Evolutionary conservation across 1,140 invertebrate species (phyloP).

Genomic region (Euborellia annulipes): DNA sequence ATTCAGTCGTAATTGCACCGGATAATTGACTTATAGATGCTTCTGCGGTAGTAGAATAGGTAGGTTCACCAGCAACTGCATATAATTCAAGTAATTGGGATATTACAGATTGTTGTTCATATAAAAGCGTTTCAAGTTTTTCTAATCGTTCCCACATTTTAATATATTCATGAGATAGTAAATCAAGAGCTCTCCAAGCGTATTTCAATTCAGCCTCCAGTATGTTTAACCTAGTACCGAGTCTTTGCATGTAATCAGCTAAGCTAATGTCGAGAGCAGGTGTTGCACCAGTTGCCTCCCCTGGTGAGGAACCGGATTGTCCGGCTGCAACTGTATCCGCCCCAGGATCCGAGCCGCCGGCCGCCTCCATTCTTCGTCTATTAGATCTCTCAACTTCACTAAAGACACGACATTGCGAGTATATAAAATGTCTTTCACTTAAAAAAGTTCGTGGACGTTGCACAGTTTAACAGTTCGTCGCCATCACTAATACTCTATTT

Average conservation of each 20-base stretch:
- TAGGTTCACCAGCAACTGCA: slow-evolving; percentile 16
- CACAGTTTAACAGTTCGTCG: too few species aligned
- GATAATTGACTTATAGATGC: slow-evolving; percentile 9
- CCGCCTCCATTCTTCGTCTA: too few species aligned
- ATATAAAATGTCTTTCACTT: too few species aligned
- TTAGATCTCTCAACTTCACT: too few species aligned
- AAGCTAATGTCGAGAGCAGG: slow-evolving; percentile 31
- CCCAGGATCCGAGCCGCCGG: too few species aligned
- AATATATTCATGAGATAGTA: slow-evolving; percentile 80
- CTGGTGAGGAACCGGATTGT: too few species aligned
- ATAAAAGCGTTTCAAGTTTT: slow-evolving; percentile 73
- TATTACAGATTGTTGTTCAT: slow-evolving; percentile 83
- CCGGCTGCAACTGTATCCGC: too few species aligned
- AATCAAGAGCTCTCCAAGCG: slow-evolving; percentile 77
- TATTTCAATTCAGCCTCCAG: slow-evolving; percentile 80
- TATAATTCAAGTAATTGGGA: slow-evolving; percentile 72
- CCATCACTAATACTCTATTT: too few species aligned
- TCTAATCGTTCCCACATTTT: slow-evolving; percentile 88
- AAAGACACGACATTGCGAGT: too few species aligned
- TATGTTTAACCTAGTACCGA: slow-evolving; percentile 67
- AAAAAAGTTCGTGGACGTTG: too few species aligned
- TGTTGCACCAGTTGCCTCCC: slow-evolving; percentile 2
- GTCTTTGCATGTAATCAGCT: slow-evolving; percentile 74
- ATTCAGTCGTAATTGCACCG: slow-evolving; percentile 29
- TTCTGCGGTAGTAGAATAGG: not conserved